Base-by-base conservation (phyloP, 2,888 invertebrate genomes). In the Zootermopsis nevadensis region DNA sequence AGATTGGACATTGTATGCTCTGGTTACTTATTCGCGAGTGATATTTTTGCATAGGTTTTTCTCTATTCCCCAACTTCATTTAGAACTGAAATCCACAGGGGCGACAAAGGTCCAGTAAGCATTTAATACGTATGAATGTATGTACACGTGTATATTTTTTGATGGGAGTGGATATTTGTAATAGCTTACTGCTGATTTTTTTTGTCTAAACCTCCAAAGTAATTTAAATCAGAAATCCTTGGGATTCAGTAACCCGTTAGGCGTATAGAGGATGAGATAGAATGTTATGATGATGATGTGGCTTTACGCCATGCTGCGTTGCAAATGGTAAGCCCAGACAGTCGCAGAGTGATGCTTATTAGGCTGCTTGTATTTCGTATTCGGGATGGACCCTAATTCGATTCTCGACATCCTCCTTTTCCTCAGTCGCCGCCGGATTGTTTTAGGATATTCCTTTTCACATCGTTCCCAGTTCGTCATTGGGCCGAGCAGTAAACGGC, bases 161-260 rank as follows among this genome's bases (percentile, higher is more conserved):
- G 12, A 2, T 69, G 69, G 33, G 69, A 33, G n/a, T 60, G 60
- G 48, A 6, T 69, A 69, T 69, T 69, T 69, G 33, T 19, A 69
- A 33, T 69, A 69, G 69, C 27, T 31, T 69, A 19, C 33, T 33
- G 27, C 69, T 22, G 60, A 7, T 69, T 69, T 33, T 33, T 15
- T 33, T 33, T 15, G 24, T 67, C 4, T 31, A 69, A 69, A 33
- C 31, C 38, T 74, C 74, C n/a, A n/a, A 74, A 74, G 74, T 38
- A 22, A 74, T 38, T 74, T 74, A 74, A 42, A 74, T 74, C 38
- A 74, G 38, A 42, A 19, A n/a, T 74, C 74, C 74, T 74, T 22
- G 24, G 74, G 74, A 42, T 38, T 74, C 74, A n/a, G 10, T n/a
- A 38, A 7, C 35, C 4, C 74, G 38, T 74, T 74, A 74, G 22